These are phyloP conservation scores for Eulacestoma nigropectus DNA, from an alignment of 2,113 vertebrate genomes.

Conservation along the genomic window DNA sequence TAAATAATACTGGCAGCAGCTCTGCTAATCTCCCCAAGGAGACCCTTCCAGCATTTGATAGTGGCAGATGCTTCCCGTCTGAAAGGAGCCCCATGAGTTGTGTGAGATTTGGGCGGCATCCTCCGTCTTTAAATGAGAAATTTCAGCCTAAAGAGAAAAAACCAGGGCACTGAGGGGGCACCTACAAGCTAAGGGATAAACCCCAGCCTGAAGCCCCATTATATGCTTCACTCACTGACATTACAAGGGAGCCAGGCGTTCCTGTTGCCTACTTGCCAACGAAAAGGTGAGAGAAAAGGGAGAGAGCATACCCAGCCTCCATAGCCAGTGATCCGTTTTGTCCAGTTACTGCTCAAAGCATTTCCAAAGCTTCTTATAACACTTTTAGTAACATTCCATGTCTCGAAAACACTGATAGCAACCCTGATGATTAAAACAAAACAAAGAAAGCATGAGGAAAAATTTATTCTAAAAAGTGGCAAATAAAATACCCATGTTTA, in stretches of 20 bases:
- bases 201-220: accelerated
- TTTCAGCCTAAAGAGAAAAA: background rate
- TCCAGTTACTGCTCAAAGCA: conserved; percentile 34
- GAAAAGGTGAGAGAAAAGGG: background rate
- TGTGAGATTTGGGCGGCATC: background rate
- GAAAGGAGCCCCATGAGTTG: accelerated
- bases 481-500: background rate
- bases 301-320: conserved; percentile 47
- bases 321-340: conserved; percentile 12
- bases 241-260: background rate
- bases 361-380: conserved; percentile 29
- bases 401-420: conserved; percentile 53
- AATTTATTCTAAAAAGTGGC: background rate
- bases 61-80: background rate
- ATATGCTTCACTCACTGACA: background rate
- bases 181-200: background rate
- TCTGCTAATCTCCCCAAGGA: background rate
- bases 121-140: background rate
- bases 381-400: conserved; percentile 32
- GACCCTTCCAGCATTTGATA: background rate
- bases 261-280: background rate
- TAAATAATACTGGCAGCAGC: accelerated
- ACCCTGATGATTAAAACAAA: conserved; percentile 35
- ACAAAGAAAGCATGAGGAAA: background rate
- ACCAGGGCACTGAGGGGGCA: accelerated